Conservation (phyloP, 2,888 invertebrate species). For the Syritta pipiens region DNA sequence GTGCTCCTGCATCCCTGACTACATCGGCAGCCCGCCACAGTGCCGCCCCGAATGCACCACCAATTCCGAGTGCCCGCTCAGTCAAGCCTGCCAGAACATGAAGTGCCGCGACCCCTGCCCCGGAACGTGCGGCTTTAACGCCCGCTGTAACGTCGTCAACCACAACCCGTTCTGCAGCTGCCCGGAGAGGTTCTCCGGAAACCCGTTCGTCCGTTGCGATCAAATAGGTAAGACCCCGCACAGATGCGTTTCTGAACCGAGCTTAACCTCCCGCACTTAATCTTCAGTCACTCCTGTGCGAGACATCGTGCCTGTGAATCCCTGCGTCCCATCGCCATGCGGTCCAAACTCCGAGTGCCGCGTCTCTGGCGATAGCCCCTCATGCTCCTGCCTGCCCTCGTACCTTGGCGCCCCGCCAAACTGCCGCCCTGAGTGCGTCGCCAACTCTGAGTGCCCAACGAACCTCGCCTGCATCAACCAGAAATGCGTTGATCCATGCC, state of each 20-base stretch:
- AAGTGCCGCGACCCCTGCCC: conserved; percentile 88
- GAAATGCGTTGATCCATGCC: conserved; percentile 83
- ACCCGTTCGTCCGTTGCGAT: conserved; percentile 83
- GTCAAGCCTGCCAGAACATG: conserved; percentile 85
- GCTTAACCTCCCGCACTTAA: neutral
- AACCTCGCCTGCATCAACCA: conserved; percentile 82
- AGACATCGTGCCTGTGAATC: conserved; percentile 77
- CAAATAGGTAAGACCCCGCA: conserved; percentile 75
- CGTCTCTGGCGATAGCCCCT: conserved; percentile 77
- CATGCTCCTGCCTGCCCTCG: conserved; percentile 82
- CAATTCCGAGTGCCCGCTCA: conserved; percentile 85
- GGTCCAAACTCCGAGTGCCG: conserved; percentile 87
- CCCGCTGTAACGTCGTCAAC: conserved; percentile 86
- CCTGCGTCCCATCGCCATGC: conserved; percentile 85
- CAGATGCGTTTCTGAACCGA: neutral
- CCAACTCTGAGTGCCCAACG: conserved; percentile 83
- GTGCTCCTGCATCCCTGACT: conserved; percentile 84
- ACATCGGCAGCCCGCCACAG: conserved; percentile 85
- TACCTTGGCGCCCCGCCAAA: conserved; percentile 84
- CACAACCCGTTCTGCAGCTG: conserved; percentile 88
- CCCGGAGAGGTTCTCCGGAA: conserved; percentile 84
- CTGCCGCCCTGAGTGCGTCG: conserved; percentile 84
- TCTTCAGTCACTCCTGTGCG: conserved; percentile 72
- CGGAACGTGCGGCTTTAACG: conserved; percentile 86
- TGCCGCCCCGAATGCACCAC: conserved; percentile 87